Evolutionary conservation across 1,140 invertebrate genomes (phyloP).

Genomic region (Andricus grossulariae): DNA sequence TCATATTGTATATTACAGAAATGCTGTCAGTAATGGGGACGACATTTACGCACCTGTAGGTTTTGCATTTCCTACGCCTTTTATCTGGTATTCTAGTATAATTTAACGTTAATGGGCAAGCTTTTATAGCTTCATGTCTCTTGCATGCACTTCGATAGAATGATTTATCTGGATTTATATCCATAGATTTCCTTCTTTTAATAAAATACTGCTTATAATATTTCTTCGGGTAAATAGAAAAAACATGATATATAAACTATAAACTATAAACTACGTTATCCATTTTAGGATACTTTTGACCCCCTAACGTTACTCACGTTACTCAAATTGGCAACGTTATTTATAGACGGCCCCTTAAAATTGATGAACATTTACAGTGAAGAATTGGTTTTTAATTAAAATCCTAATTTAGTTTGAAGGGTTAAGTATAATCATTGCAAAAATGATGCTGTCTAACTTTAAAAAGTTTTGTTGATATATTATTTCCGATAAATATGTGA

Average conservation of each 20-base stretch:
- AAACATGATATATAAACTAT: neutral
- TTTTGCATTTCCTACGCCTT: slow-evolving; percentile 1
- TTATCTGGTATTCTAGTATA: neutral
- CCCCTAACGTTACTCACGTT: no score
- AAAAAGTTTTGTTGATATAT: no score
- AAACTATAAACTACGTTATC: no score
- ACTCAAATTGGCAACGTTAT: no score
- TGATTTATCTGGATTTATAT: neutral
- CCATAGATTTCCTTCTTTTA: neutral
- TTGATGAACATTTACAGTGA: neutral
- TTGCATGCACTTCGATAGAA: neutral
- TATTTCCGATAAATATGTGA: no score
- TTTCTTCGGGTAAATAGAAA: no score
- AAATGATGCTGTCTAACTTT: no score
- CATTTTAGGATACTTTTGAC: no score
- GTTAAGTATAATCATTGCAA: no score
- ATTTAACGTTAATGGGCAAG: slow-evolving; percentile 16
- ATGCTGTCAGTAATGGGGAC: slow-evolving; percentile 7
- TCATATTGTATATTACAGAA: neutral
- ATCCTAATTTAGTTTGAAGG: no score
- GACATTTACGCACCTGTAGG: slow-evolving; percentile 1
- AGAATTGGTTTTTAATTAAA: neutral
- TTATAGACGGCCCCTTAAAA: no score
- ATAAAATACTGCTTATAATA: neutral
- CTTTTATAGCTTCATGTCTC: slow-evolving; percentile 12